These are phyloP conservation scores for Lymantria dispar DNA, from an alignment of 2,888 invertebrate species.

Conservation along the genomic window DNA sequence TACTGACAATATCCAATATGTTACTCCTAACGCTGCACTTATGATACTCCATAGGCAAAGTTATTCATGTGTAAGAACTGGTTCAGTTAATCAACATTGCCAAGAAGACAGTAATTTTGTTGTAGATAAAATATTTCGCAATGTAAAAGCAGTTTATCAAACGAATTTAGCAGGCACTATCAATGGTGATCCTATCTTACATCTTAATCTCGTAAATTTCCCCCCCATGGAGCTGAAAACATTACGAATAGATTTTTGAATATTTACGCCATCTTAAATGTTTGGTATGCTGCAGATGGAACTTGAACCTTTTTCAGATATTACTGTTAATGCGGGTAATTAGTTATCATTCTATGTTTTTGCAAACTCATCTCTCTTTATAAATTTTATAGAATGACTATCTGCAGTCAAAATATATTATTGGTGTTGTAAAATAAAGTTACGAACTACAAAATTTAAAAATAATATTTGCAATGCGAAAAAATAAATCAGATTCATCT, in stretches of 20 bases:
- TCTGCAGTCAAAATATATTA: no score
- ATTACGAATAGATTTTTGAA: conserved; percentile 52
- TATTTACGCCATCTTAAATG: no score
- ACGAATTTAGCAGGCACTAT: conserved; percentile 67
- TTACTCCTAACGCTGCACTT: conserved; percentile 45
- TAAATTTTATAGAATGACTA: no score
- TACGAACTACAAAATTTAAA: no score
- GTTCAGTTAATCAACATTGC: conserved; percentile 40
- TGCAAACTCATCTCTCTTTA: no score
- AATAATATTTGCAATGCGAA: no score
- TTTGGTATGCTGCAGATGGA: no score
- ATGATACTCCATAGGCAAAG: conserved; percentile 59
- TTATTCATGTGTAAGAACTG: conserved; percentile 51
- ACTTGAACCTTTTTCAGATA: no score
- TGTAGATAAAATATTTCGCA: conserved; percentile 54
- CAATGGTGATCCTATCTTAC: conserved; percentile 44
- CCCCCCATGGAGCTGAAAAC: conserved; percentile 63
- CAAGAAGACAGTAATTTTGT: conserved; percentile 46
- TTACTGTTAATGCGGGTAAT: no score
- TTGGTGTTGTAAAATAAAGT: no score
- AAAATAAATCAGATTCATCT: no score
- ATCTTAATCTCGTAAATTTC: conserved; percentile 50
- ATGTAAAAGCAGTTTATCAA: conserved; percentile 48
- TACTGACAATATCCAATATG: conserved; percentile 27
- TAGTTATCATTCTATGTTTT: no score